Conservation (phyloP, 2,888 invertebrate genomes). For the Spilosoma lubricipeda region DNA sequence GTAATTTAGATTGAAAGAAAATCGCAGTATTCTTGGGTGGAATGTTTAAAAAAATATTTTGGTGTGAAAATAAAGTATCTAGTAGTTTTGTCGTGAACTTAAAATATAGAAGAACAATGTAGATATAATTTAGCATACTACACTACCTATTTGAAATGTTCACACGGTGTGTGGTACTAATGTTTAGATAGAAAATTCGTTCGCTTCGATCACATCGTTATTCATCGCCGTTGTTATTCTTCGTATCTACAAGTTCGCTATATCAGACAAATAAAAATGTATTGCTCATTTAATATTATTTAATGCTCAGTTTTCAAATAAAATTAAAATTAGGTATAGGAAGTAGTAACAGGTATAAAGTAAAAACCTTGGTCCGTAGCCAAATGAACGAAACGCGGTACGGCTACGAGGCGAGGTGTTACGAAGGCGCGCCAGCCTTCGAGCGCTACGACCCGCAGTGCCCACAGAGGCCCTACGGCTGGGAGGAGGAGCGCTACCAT, state of each 20-base stretch:
- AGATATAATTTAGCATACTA: neutral
- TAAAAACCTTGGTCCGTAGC: slow-evolving; percentile 57
- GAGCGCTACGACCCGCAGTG: slow-evolving; percentile 85
- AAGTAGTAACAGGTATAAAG: slow-evolving; percentile 14
- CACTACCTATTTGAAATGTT: neutral
- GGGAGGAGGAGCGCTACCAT: slow-evolving; percentile 87
- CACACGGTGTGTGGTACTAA: neutral
- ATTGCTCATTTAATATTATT: neutral
- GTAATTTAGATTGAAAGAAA: neutral
- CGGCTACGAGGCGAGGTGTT: slow-evolving; percentile 83
- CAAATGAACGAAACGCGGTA: slow-evolving; percentile 88
- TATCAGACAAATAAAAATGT: too few relatives aligned
- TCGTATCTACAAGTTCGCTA: too few relatives aligned
- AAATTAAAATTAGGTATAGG: neutral
- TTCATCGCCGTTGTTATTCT: too few relatives aligned
- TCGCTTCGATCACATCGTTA: too few relatives aligned
- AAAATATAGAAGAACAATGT: neutral
- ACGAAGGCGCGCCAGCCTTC: slow-evolving; percentile 83
- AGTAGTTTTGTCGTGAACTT: neutral
- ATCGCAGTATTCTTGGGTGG: neutral
- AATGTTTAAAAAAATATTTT: neutral
- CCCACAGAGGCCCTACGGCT: slow-evolving; percentile 82
- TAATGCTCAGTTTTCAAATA: neutral
- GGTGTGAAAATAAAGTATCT: neutral
- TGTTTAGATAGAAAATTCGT: neutral